phyloP scores from a whole-genome alignment of 2,888 invertebrate genomes.

The Ectemnius cavifrons region DNA sequence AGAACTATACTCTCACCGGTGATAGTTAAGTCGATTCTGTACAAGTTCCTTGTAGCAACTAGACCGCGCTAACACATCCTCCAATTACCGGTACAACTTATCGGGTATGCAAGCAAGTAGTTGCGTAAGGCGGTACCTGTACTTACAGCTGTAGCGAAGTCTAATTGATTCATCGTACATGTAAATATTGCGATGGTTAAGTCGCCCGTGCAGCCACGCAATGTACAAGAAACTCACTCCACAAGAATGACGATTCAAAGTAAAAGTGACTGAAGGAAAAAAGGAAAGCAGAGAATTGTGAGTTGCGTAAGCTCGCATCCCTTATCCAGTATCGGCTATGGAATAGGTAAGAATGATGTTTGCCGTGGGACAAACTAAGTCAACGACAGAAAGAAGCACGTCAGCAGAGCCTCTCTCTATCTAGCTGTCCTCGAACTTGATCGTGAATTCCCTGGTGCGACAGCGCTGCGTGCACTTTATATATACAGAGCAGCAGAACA shows the following conservation, averaged over 20 bases:
- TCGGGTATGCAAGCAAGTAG: not conserved
- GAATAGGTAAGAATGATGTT: no score
- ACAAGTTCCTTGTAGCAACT: no score
- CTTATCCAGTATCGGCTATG: not conserved
- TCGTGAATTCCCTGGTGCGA: constrained; percentile 2
- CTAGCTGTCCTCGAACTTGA: constrained; percentile 7
- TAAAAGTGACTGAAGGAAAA: not conserved
- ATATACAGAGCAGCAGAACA: no score
- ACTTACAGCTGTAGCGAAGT: not conserved
- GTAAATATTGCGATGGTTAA: constrained; percentile 1
- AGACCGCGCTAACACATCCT: not conserved
- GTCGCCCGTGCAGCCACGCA: not conserved
- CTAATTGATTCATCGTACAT: not conserved
- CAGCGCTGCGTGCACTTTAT: no score
- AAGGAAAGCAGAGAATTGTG: not conserved
- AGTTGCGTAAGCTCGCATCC: constrained; percentile 2
- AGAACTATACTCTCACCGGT: no score
- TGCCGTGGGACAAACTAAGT: not conserved
- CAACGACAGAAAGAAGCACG: not conserved
- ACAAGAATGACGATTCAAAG: not conserved
- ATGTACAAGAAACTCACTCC: no score
- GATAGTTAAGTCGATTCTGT: no score
- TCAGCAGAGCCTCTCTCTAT: not conserved
- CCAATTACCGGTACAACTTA: not conserved
- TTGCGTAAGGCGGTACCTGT: not conserved